Percentiles rank a stretch among this genome's conserved stretches.
Evolutionary conservation across 2,113 vertebrate genomes (phyloP).

Genomic region (Anseranas semipalmata): DNA sequence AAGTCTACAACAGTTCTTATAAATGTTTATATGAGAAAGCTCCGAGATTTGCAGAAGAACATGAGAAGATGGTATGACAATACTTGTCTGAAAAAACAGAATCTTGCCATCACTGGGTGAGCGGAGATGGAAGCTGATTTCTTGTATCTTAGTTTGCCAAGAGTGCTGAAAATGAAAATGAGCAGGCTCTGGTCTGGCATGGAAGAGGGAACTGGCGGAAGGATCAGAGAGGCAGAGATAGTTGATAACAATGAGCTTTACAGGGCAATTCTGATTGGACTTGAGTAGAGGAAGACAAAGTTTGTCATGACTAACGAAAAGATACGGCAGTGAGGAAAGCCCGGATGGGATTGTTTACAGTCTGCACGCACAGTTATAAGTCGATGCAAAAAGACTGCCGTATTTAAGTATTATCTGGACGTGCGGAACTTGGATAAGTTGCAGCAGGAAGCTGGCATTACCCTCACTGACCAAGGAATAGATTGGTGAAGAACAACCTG

Average conservation of each 20-base stretch:
- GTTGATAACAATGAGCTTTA: not conserved
- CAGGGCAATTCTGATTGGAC: slow-evolving; percentile 7
- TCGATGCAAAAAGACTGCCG: not conserved
- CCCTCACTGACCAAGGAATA: not conserved
- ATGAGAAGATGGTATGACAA: not conserved
- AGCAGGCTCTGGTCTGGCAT: not conserved
- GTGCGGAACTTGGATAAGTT: not conserved
- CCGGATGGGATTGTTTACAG: not conserved
- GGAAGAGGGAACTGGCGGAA: not conserved
- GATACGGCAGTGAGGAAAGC: not conserved
- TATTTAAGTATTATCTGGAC: not conserved
- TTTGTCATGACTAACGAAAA: not conserved
- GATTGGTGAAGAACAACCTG: not conserved
- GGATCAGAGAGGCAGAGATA: not conserved
- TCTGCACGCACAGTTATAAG: not conserved
- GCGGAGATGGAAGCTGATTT: not conserved
- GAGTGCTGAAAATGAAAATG: not conserved
- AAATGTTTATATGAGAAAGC: not conserved
- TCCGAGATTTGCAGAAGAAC: not conserved
- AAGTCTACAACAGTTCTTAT: not conserved
- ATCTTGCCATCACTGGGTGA: not conserved
- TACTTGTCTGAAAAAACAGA: not conserved
- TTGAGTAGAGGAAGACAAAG: not conserved
- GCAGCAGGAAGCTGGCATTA: not conserved
- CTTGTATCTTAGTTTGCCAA: not conserved